Percentiles rank a stretch among this genome's conserved stretches.
Conservation (phyloP, 30 jellyfish, hydroid and myxozoan species). For the Morbakka virulenta region DNA sequence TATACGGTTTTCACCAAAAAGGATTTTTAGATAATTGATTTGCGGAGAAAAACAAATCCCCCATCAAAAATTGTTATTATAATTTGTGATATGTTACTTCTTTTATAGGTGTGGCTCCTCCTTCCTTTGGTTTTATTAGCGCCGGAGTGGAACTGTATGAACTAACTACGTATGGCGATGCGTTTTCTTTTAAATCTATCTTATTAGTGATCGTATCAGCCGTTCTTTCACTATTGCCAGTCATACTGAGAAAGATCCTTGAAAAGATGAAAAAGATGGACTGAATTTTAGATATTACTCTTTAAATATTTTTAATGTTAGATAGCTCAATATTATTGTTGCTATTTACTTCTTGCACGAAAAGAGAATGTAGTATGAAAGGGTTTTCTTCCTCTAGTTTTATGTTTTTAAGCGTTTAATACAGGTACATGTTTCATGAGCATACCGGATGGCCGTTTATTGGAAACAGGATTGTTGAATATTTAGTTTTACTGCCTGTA, state of each 20-base stretch:
- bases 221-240: slow-evolving; percentile 73
- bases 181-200: slow-evolving; percentile 83
- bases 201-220: slow-evolving; percentile 73
- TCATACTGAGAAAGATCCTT: slow-evolving; percentile 56
- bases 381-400: too few species aligned
- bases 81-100: background rate
- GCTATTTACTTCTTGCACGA: too few species aligned
- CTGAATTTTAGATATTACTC: too few species aligned
- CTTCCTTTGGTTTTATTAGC: slow-evolving; percentile 88
- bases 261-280: too few species aligned
- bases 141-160: slow-evolving; percentile 95
- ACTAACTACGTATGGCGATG: slow-evolving; percentile 89
- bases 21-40: background rate
- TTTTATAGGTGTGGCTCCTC: slow-evolving; percentile 88
- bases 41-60: background rate
- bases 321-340: too few species aligned
- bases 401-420: too few species aligned
- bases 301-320: too few species aligned
- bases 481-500: too few species aligned
- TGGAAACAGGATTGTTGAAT: too few species aligned
- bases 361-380: too few species aligned
- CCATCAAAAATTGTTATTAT: background rate
- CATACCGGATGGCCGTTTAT: too few species aligned
- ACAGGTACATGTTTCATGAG: too few species aligned
- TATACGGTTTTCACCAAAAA: background rate